Conservation (phyloP, 2,888 invertebrate species). For the Pristionchus arcanus region DNA sequence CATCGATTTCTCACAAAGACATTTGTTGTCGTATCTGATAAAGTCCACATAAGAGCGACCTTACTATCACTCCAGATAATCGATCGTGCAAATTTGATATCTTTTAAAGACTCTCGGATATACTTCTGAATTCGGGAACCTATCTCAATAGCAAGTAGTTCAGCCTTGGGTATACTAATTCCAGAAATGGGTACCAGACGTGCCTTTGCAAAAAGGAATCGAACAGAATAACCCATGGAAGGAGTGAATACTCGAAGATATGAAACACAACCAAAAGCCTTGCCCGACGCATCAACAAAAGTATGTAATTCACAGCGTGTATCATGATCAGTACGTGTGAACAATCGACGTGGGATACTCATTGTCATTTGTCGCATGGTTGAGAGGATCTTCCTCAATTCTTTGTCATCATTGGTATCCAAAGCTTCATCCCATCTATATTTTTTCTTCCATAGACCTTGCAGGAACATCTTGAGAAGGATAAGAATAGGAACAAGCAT, state of each 20-base stretch:
- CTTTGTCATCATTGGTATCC: background rate
- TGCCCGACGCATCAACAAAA: slow-evolving; percentile 56
- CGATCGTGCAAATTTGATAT: background rate
- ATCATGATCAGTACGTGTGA: background rate
- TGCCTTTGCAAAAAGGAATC: slow-evolving; percentile 45
- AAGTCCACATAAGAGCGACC: background rate
- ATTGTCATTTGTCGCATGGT: background rate
- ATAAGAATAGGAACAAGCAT: slow-evolving; percentile 67
- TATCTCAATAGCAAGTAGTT: slow-evolving; percentile 40
- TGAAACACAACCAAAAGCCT: slow-evolving; percentile 53
- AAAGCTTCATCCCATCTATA: slow-evolving; percentile 49
- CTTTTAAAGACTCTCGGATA: background rate
- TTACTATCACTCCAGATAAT: background rate
- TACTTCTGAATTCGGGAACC: background rate
- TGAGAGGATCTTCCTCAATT: background rate
- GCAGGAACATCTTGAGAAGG: slow-evolving; percentile 70
- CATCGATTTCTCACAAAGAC: slow-evolving; percentile 63
- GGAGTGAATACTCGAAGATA: slow-evolving; percentile 24
- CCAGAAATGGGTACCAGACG: slow-evolving; percentile 34
- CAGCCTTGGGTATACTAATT: slow-evolving; percentile 50
- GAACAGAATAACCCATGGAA: background rate
- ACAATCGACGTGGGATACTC: background rate
- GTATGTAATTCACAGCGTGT: background rate
- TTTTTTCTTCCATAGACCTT: slow-evolving; percentile 67
- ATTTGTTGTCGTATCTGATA: background rate